Conservation (phyloP, 2,113 vertebrate species). For the Chitala chitala region DNA sequence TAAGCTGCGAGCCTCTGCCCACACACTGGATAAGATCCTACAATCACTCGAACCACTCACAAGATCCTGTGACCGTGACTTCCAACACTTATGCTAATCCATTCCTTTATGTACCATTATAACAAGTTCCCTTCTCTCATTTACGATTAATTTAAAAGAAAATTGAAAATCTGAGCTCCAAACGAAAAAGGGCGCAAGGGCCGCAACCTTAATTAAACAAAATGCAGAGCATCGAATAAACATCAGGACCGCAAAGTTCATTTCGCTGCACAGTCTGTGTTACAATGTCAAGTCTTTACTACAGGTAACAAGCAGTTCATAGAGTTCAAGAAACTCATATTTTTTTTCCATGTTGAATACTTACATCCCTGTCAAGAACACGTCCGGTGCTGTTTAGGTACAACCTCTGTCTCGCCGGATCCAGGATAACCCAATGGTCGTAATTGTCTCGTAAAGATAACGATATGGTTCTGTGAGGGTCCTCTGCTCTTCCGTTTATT, state of each 20-base stretch:
- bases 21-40: neutral
- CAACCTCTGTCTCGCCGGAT: constrained; percentile 78
- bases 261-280: neutral
- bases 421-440: constrained; percentile 88
- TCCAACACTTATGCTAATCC: neutral
- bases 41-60: neutral
- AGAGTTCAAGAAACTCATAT: neutral
- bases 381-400: constrained; percentile 94
- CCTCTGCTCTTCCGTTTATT: constrained; percentile 87
- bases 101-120: neutral
- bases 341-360: constrained; percentile 34
- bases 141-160: neutral
- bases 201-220: neutral
- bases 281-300: neutral
- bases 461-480: constrained; percentile 81
- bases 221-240: neutral
- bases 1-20: neutral
- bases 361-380: constrained; percentile 90
- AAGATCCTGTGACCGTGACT: neutral
- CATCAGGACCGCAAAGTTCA: neutral
- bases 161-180: neutral
- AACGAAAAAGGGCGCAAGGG: too few relatives aligned
- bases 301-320: neutral
- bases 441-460: constrained; percentile 83
- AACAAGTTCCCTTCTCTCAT: neutral